Evolutionary conservation across 2,888 invertebrate genomes (phyloP), one percentile per base, ranked within the genome.

Genomic region (Taenaris catops): DNA sequence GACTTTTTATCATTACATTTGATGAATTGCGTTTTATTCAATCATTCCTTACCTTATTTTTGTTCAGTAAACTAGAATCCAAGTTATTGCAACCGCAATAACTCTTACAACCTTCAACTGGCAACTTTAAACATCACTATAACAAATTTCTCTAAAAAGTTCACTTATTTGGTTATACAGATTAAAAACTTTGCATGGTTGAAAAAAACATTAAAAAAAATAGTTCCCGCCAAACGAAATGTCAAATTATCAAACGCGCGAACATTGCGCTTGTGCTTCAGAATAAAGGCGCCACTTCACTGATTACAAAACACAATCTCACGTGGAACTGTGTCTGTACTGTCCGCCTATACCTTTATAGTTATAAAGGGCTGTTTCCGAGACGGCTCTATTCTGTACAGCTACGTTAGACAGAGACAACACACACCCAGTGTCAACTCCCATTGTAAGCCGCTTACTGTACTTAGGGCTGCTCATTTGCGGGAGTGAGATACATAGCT

Each of bases 251-350:
- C 75, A 75, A 74, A 72, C 68, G 67, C 74, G 72, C 68, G 68
- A 60, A 65, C 80, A 80, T 80, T 69, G 73, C 68, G 76, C 75
- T 68, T 72, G 64, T 70, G 64, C 68, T 64, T 64, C 68, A 63
- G 75, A 67, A 72, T 75, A 74, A 72, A 79, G 79, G 72, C 81
- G 72, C 65, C 79, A 76, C 80, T 80, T 72, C 72, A 86, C 84
- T 86, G 84, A 86, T 80, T 80, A 81, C 83, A 76, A 81, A 80
- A 81, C 67, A 72, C 64, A 68, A 65, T 71, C 78, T 84, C 84
- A 86, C 84, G 84, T 86, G 84, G 80, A 73, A 70, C 76, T 51
- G 62, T 59, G 66, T 51, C 55, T 68, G 63, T 63, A 63, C 58
- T 54, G 63, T 55, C 58, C 48, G 54, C 53, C 63, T 72, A 73